Percentiles rank a stretch among this genome's conserved stretches.
Evolutionary conservation across 2,113 vertebrate species (phyloP).

Genomic region (Falco punctatus): DNA sequence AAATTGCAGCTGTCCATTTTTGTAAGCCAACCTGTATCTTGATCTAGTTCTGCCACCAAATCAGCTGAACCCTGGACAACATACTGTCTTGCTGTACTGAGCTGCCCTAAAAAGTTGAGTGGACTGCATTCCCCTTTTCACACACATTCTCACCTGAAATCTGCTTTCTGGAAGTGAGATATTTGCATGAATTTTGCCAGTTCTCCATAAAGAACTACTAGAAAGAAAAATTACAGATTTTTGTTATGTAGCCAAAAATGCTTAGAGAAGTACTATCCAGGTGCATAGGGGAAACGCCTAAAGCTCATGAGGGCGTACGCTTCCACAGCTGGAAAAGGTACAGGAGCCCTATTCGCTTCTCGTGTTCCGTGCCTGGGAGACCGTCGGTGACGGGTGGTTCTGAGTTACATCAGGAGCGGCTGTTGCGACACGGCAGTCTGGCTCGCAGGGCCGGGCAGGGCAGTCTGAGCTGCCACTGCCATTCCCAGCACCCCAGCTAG

Average conservation of each 20-base stretch:
- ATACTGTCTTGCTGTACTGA: neutral
- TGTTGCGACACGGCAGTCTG: neutral
- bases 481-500: fast-evolving
- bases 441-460: fast-evolving
- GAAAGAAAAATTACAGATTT: neutral
- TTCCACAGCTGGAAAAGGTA: neutral
- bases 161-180: neutral
- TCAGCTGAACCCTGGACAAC: neutral
- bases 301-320: fast-evolving
- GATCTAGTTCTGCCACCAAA: neutral
- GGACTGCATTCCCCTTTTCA: neutral
- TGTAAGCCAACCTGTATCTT: neutral
- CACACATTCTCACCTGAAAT: neutral
- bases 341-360: fast-evolving
- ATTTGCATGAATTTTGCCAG: neutral
- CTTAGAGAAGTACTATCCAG: neutral
- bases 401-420: fast-evolving
- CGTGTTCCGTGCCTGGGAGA: fast-evolving
- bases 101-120: neutral
- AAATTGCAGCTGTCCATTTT: neutral
- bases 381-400: neutral
- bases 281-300: fast-evolving
- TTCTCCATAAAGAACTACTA: neutral
- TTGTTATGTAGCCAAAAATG: neutral
- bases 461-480: neutral